Base-by-base conservation (phyloP, 2,888 invertebrate genomes). In the Catocala nupta region DNA sequence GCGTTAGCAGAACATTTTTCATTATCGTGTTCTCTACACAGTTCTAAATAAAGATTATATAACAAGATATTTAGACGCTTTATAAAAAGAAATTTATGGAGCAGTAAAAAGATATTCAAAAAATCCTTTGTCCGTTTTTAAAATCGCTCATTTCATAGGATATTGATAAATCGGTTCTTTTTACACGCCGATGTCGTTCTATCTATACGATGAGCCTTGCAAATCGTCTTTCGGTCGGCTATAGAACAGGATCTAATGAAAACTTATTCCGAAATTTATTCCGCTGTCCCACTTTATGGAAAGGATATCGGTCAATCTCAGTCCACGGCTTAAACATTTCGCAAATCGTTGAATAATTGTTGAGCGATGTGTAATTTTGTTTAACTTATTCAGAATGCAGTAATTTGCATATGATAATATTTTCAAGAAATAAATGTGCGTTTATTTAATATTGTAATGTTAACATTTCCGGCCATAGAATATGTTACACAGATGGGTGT, bases 251-350 rank as follows among this genome's bases (percentile, higher is more conserved):
- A 59, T 75, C 65, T 79, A 81, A 84, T 83, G 80, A 82, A 78
- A 80, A 77, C 66, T 62, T n/a, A n/a, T n/a, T n/a, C 62, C 75
- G n/a, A n/a, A 71, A 82, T 82, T 82, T 78, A 78, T 75, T 75
- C 71, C 70, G 63, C 63, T 78, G 77, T 73, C 68, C 66, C 55
- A 70, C 63, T 71, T 82, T 81, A 84, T 83, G 78, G 81, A 80
- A 75, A 68, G 78, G 77, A 76, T 78, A 79, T 73, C 70, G 68
- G 66, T 63, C 68, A 70, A 73, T 75, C 71, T 62, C 64, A 72
- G 65, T 77, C 63, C 65, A 63, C 63, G 70, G 71, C 73, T 72
- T 70, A 71, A 75, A 73, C 70, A 68, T 68, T 64, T 73, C 59
- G 51, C 43, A 54, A 66, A 70, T 52, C 51, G 59, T 36, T 13